Percentiles rank a stretch among this genome's conserved stretches.
Evolutionary conservation across 92 coral and sea anemone species (phyloP).

Genomic region (Desmophyllum pertusum): DNA sequence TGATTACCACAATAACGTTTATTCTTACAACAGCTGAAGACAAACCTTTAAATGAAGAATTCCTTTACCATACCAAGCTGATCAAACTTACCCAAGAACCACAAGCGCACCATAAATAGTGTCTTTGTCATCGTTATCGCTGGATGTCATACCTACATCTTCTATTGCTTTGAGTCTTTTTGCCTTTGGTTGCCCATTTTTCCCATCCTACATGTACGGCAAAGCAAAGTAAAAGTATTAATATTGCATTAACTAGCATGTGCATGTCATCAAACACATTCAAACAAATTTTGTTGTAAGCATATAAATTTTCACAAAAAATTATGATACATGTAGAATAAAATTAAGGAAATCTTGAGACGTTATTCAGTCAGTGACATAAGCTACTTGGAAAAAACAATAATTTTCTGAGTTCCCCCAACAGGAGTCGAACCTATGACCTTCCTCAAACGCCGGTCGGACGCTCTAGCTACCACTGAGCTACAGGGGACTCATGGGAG

Average conservation of each 20-base stretch:
- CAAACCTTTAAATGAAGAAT: neutral
- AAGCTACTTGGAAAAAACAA: no score
- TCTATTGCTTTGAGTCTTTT: slow-evolving; percentile 34
- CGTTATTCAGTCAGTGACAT: no score
- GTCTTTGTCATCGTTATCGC: slow-evolving; percentile 32
- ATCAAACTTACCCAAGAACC: slow-evolving; percentile 67
- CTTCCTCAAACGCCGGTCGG: no score
- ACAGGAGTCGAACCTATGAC: no score
- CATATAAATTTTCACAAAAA: neutral
- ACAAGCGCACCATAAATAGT: slow-evolving; percentile 73
- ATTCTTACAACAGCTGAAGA: neutral
- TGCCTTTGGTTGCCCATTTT: slow-evolving; percentile 28
- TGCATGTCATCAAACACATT: neutral
- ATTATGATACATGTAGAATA: no score
- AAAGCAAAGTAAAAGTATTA: neutral
- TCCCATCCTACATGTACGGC: slow-evolving; percentile 35
- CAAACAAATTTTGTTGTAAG: neutral
- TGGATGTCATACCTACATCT: slow-evolving; percentile 54
- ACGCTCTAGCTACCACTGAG: no score
- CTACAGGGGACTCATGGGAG: no score
- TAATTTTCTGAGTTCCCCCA: no score
- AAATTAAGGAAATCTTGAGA: no score
- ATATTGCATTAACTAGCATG: neutral
- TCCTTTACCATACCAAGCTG: neutral
- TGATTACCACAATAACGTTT: slow-evolving; percentile 2